Base-by-base conservation (phyloP, 2,113 vertebrate genomes). In the Alaudala cheleensis region DNA sequence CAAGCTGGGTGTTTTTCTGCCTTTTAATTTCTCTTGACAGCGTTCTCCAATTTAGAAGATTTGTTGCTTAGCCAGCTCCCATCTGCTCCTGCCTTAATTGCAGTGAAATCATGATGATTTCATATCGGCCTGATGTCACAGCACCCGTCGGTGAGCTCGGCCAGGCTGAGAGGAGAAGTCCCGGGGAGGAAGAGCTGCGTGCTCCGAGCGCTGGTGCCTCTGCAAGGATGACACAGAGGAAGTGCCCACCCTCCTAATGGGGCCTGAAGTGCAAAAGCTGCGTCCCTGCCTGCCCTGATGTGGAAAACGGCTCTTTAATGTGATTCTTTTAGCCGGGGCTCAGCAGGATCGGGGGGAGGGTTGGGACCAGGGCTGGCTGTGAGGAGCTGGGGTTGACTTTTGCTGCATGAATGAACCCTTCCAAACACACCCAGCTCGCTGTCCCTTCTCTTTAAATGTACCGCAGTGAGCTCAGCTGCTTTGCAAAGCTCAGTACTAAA, bases 41-140 rank as follows among this genome's bases (percentile, higher is more conserved):
- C 40, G 1, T 87, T 86, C 71, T 88, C 62, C 33, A 51, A 20
- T 93, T 88, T 45, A 58, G 62, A 93, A 82, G 89, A 92, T 88
- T 76, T 92, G 84, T 92, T 94, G 92, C 78, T 93, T 86, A 91
- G 81, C 67, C 64, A 64, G 91, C 60, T 74, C 62, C 72, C 67
- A 79, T 89, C 93, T 95, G 80, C 73, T 90, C 54, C 77, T 61
- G 91, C 51, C 62, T 81, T 94, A 96, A 95, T 96, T 13, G 47
- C 44, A 14, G 84, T 90, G 91, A 94, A 88, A 71, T 91, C 78
- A 79, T 51, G 3, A 2, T 92, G 91, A 95, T 95, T 92, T 95
- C 90, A 17, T 78, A 90, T 34, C 82, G 18, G 74, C 71, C 44
- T 73, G 92, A 88, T 93, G 95, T 91, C 58, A 29, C 19, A 26